Conservation (phyloP, 2,113 vertebrate species). For the Sisor rabdophorus region DNA sequence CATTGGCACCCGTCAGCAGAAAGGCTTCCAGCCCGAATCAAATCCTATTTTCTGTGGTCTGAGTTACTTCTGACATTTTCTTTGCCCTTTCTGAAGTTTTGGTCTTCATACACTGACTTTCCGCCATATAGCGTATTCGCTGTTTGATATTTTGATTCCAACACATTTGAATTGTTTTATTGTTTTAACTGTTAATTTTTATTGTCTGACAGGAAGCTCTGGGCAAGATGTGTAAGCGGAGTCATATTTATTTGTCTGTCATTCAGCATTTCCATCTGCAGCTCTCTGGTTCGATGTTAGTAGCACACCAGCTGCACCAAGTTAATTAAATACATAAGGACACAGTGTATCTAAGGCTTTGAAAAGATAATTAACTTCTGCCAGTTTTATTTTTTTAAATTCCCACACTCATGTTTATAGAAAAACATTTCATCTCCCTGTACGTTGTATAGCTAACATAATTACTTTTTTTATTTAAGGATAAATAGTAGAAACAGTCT, state of each 20-base stretch:
- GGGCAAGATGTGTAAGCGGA: constrained; percentile 8
- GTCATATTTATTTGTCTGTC: constrained; percentile 19
- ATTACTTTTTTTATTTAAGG: background rate
- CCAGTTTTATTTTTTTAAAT: constrained; percentile 13
- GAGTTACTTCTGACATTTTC: constrained; percentile 38
- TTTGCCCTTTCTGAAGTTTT: constrained; percentile 38
- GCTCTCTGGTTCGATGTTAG: constrained; percentile 22
- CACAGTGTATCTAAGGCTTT: constrained; percentile 17
- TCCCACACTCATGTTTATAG: constrained; percentile 3
- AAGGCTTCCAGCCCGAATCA: background rate
- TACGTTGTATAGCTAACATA: background rate
- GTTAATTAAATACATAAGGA: constrained; percentile 40
- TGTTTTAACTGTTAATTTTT: background rate
- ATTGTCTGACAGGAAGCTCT: background rate
- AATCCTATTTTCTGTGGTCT: background rate
- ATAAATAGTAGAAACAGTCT: background rate
- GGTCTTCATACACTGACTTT: constrained; percentile 2
- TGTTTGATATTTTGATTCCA: constrained; percentile 7
- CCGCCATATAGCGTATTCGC: constrained; percentile 5
- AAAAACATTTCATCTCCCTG: constrained; percentile 20
- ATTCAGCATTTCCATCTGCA: constrained; percentile 6
- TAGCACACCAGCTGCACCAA: constrained; percentile 17
- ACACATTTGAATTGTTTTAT: constrained; percentile 14
- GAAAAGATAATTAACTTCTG: constrained; percentile 43
- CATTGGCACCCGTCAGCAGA: background rate